Percentiles rank a stretch among this genome's conserved stretches.
These are phyloP conservation scores for Chrysomela aeneicollis DNA, from an alignment of 2,888 invertebrate genomes.

Conservation along the genomic window DNA sequence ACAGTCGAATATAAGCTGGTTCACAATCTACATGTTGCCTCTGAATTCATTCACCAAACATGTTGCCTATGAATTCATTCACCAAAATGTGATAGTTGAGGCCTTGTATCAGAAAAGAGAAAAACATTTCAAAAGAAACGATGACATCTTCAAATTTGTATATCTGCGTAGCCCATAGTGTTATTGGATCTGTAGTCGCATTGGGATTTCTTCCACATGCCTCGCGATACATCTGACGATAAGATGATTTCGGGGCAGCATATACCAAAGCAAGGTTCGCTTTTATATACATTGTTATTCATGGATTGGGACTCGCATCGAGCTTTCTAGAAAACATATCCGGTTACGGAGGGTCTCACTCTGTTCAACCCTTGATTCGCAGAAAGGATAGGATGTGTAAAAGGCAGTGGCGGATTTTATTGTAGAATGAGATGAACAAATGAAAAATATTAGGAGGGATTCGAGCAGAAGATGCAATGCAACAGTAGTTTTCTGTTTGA, in stretches of 20 bases:
- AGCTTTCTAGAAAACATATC: constrained; percentile 50
- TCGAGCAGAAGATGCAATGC: no score
- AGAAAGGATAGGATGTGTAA: not conserved
- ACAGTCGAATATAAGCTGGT: no score
- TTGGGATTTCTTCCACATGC: constrained; percentile 50
- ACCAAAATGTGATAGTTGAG: not conserved
- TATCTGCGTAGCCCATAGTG: constrained; percentile 16
- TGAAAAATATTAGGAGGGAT: not conserved
- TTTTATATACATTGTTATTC: constrained; percentile 50
- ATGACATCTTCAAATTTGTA: not conserved
- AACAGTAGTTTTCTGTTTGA: no score
- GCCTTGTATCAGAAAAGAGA: not conserved
- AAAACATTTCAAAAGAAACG: constrained; percentile 1
- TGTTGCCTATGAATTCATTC: no score
- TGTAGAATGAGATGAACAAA: not conserved
- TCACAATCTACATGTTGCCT: no score
- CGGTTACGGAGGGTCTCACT: constrained; percentile 43
- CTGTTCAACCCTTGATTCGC: constrained; percentile 30
- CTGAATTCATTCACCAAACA: no score
- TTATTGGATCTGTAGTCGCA: constrained; percentile 31
- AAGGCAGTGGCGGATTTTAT: not conserved
- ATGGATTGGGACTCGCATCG: constrained; percentile 51
- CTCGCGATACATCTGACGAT: constrained; percentile 51
- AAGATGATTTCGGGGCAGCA: constrained; percentile 46
- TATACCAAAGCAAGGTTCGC: constrained; percentile 27